Conservation (phyloP, 2,888 invertebrate genomes). For the Uloborus plumipes region DNA sequence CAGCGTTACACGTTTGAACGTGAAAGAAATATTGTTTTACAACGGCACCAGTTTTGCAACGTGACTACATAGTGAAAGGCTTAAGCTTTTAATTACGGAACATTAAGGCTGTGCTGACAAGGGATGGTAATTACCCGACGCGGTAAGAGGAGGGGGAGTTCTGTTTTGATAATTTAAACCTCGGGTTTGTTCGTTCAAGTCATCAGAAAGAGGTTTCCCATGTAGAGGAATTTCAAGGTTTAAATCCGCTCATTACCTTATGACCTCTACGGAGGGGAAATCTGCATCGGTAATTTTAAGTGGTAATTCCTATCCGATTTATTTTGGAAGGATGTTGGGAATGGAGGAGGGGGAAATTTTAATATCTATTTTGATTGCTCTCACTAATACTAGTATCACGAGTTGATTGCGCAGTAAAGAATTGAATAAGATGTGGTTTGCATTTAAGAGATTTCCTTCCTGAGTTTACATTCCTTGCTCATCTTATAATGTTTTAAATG, state of each 20-base stretch:
- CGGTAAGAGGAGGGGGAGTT: not conserved
- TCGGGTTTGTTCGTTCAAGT: slow-evolving; percentile 21
- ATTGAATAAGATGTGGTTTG: too few species aligned
- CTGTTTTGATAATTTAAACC: slow-evolving; percentile 50
- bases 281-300: slow-evolving; percentile 24
- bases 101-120: slow-evolving; percentile 43
- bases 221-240: slow-evolving; percentile 1
- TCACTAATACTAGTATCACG: too few species aligned
- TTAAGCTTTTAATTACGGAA: slow-evolving; percentile 37
- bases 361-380: slow-evolving; percentile 4
- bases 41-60: not conserved
- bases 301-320: slow-evolving; percentile 24
- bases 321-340: slow-evolving; percentile 6
- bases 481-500: not conserved
- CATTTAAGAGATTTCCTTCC: too few species aligned
- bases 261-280: slow-evolving; percentile 25
- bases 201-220: slow-evolving; percentile 21
- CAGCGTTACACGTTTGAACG: slow-evolving; percentile 1
- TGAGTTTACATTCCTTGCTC: too few species aligned
- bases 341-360: not conserved
- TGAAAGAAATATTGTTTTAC: slow-evolving; percentile 25
- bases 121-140: slow-evolving; percentile 32
- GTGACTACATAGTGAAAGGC: not conserved
- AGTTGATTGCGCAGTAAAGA: too few species aligned
- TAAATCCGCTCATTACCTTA: slow-evolving; percentile 2